Percentiles rank a stretch among this genome's conserved stretches.
phyloP scores from a whole-genome alignment of 2,797 vertebrate species.

The Ambastaia sidthimunki region DNA sequence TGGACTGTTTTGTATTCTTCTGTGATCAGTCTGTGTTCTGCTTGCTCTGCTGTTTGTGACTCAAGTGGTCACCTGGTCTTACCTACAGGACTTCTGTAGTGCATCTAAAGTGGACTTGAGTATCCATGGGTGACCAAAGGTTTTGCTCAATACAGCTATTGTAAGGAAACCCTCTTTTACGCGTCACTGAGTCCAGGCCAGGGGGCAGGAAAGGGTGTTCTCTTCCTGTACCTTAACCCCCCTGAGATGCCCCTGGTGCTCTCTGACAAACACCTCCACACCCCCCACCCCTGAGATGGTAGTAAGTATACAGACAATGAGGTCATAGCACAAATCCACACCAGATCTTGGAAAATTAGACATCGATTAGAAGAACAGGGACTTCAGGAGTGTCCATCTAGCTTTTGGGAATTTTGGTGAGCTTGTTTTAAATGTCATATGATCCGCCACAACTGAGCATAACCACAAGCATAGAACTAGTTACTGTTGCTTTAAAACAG shows the following conservation, averaged over 20 bases:
- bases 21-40: not conserved
- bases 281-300: conserved; percentile 36
- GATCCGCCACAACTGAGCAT: not conserved
- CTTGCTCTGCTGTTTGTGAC: conserved; percentile 8
- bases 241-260: conserved; percentile 26
- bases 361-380: conserved; percentile 45
- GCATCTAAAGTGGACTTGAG: conserved; percentile 42
- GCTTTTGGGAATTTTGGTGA: conserved; percentile 23
- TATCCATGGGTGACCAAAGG: conserved; percentile 15
- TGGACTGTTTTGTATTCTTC: not conserved
- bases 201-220: conserved; percentile 75
- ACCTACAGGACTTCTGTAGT: conserved; percentile 21
- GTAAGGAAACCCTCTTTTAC: conserved; percentile 65
- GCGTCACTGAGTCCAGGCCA: conserved; percentile 65
- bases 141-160: conserved; percentile 63
- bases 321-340: conserved; percentile 63
- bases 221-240: conserved; percentile 73
- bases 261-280: conserved; percentile 36
- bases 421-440: conserved; percentile 23
- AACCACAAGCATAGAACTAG: not conserved
- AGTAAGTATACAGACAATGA: conserved; percentile 72
- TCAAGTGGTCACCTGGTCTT: conserved; percentile 28
- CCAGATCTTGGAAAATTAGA: conserved; percentile 57
- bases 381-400: not conserved
- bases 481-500: not conserved